Percentiles rank a stretch among this genome's conserved stretches.
Conservation (phyloP, 2,888 invertebrate genomes). For the Cloeon dipterum region DNA sequence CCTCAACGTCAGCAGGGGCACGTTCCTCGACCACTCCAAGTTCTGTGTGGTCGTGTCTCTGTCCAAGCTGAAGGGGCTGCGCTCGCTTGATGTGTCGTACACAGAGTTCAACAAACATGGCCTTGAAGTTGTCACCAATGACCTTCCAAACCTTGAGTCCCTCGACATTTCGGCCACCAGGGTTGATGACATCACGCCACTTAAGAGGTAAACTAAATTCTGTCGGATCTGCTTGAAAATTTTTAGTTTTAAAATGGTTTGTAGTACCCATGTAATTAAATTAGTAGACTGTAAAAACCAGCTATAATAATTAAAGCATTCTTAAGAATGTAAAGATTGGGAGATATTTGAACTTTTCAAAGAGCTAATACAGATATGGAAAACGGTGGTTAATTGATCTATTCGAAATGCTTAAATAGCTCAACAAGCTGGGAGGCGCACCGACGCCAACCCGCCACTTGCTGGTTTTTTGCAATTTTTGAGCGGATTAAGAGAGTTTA, state of each 20-base stretch:
- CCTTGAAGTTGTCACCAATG: slow-evolving; percentile 37
- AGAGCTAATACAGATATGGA: too few relatives aligned
- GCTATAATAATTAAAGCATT: too few relatives aligned
- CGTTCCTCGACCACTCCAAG: slow-evolving; percentile 12
- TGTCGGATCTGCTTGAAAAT: neutral
- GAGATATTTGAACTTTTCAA: too few relatives aligned
- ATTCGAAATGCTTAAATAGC: too few relatives aligned
- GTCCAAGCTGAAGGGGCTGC: slow-evolving; percentile 31
- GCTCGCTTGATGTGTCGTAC: slow-evolving; percentile 33
- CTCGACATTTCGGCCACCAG: slow-evolving; percentile 40
- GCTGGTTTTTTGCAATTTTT: too few relatives aligned
- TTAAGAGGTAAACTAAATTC: slow-evolving; percentile 19
- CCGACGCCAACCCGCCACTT: too few relatives aligned
- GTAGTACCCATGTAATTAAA: neutral
- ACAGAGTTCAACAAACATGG: slow-evolving; percentile 43
- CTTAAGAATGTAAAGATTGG: too few relatives aligned
- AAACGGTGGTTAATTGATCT: too few relatives aligned
- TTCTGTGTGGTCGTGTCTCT: slow-evolving; percentile 32
- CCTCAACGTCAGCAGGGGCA: slow-evolving; percentile 28
- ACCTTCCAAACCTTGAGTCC: slow-evolving; percentile 33
- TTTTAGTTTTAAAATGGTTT: neutral
- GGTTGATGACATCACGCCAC: slow-evolving; percentile 33
- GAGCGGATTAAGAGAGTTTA: too few relatives aligned
- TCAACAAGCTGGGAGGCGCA: too few relatives aligned
- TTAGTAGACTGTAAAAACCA: too few relatives aligned